Conservation (phyloP, 2,797 vertebrate species). For the Antrozous pallidus region DNA sequence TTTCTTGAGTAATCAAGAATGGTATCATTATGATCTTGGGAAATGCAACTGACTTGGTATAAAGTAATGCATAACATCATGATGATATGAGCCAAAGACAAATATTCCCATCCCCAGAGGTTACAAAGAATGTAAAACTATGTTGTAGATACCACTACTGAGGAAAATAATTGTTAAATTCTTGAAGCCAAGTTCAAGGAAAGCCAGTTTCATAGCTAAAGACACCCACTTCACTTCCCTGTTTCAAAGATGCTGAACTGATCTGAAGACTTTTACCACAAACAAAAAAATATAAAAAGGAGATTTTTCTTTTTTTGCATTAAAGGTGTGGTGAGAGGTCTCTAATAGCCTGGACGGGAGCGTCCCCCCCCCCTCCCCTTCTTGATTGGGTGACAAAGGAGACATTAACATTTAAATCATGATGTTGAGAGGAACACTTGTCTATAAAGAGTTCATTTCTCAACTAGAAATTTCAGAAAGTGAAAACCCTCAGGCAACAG, state of each 20-base stretch:
- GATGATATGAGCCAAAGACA: background rate
- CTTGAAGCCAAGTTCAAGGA: background rate
- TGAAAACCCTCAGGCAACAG: background rate
- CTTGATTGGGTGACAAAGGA: background rate
- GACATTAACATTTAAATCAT: background rate
- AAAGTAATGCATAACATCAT: background rate
- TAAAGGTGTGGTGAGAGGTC: background rate
- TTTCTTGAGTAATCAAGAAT: background rate
- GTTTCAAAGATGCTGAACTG: background rate
- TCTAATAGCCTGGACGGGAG: background rate
- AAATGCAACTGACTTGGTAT: background rate
- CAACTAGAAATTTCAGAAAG: background rate
- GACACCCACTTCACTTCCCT: background rate
- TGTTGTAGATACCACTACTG: background rate
- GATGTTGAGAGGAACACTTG: background rate
- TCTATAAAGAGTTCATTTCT: background rate
- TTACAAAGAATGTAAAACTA: background rate
- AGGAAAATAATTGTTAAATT: background rate
- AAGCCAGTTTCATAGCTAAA: background rate
- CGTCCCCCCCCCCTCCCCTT: background rate
- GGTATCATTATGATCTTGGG: conserved; percentile 5
- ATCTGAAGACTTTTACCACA: background rate
- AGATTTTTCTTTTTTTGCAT: background rate
- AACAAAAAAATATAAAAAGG: background rate
- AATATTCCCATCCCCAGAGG: background rate